phyloP scores from a whole-genome alignment of 2,113 vertebrate species.

The Cyprinodon tularosa region DNA sequence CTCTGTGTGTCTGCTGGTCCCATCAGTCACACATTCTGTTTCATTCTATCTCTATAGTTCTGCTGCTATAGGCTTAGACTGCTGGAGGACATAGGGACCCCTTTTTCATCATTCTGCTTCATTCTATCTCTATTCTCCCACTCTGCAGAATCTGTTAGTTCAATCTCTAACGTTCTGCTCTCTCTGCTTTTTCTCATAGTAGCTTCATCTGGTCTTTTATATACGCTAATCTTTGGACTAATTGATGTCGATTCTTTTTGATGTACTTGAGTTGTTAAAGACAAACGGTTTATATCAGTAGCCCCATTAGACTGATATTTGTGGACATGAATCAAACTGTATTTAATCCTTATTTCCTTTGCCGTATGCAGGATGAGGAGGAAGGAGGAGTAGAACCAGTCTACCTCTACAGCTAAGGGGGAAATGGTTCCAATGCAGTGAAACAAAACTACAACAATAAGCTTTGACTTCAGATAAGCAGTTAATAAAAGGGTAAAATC shows the following conservation, averaged over 20 bases:
- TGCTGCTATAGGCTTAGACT: too few relatives aligned
- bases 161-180: too few relatives aligned
- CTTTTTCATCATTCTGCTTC: too few relatives aligned
- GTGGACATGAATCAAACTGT: background rate
- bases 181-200: too few relatives aligned
- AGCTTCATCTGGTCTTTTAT: background rate
- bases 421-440: conserved; percentile 42
- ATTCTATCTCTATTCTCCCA: too few relatives aligned
- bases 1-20: conserved; percentile 18
- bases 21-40: conserved; percentile 9
- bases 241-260: background rate
- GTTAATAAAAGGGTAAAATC: conserved; percentile 18
- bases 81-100: too few relatives aligned
- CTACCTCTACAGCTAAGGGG: conserved; percentile 33
- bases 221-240: background rate
- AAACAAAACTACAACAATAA: conserved; percentile 44
- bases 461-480: conserved; percentile 18
- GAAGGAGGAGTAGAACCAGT: conserved; percentile 29
- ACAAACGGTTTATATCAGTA: background rate
- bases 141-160: too few relatives aligned
- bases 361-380: conserved; percentile 33
- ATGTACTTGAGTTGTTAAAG: background rate
- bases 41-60: too few relatives aligned
- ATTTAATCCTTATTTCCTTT: background rate
- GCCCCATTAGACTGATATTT: too few relatives aligned